Evolutionary conservation across 2,888 invertebrate species (phyloP).

Genomic region (Tineola bisselliella): DNA sequence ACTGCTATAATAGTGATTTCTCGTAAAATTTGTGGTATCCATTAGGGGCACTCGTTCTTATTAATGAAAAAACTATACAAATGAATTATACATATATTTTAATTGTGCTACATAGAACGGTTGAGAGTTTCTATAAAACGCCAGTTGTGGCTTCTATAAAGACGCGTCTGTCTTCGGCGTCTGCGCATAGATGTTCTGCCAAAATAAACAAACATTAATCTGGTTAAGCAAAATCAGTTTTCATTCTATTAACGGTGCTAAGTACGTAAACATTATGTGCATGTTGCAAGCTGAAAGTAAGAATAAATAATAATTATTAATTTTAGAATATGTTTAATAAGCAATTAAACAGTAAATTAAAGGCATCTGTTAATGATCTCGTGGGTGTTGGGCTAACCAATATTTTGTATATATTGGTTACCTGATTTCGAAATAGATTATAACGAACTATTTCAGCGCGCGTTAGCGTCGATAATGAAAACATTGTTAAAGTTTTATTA

Average conservation of each 20-base stretch:
- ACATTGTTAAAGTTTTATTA: constrained; percentile 65
- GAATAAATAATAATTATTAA: not conserved
- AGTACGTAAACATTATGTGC: not conserved
- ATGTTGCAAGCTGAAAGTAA: no score
- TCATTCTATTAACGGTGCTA: constrained; percentile 1
- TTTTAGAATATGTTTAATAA: not conserved
- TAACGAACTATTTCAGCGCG: constrained; percentile 31
- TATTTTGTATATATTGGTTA: not conserved
- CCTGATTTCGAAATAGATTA: not conserved
- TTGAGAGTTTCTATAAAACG: constrained; percentile 7
- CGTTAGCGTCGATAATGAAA: constrained; percentile 52
- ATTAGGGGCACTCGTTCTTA: no score
- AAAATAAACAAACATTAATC: constrained; percentile 52
- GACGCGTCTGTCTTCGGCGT: constrained; percentile 53
- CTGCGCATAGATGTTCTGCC: constrained; percentile 48
- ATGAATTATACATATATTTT: not conserved
- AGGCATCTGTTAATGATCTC: not conserved
- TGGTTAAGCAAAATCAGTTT: constrained; percentile 17
- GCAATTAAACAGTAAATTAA: not conserved
- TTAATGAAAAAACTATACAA: not conserved
- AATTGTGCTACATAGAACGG: not conserved
- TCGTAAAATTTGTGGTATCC: no score
- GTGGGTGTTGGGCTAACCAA: constrained; percentile 3
- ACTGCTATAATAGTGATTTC: no score
- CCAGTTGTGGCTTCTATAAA: constrained; percentile 23